Evolutionary conservation across 2,797 vertebrate genomes (phyloP), one percentile per base, ranked within the genome.

Genomic region (Salmo trutta): DNA sequence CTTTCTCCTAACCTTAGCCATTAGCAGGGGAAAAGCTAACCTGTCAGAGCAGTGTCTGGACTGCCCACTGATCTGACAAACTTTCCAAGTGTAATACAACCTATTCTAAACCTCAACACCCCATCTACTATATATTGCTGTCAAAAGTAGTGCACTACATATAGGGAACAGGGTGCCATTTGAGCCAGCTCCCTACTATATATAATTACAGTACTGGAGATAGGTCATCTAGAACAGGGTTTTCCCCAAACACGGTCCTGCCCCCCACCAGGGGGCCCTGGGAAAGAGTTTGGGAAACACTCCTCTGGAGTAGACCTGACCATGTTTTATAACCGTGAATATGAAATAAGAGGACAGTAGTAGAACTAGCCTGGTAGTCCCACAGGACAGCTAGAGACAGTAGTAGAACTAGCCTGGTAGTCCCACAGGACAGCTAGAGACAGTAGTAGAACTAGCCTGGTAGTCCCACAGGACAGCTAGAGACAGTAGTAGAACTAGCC

Each of bases 401-500:
- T 83, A 88, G 81, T 87, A 88, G 82, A 87, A 70, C 81, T 75
- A 78, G 74, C 82, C 83, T 80, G 81, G 77, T 79, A 84, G 78
- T 88, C 79, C 21, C 71, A n/a, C n/a, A n/a, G n/a, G n/a, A n/a
- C n/a, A n/a, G n/a, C n/a, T n/a, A n/a, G n/a, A n/a, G 84, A 73
- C n/a, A 84, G 79, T 83, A 88, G 81, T 87, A 88, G 82, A 87
- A 70, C 81, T 75, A 78, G 74, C 82, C 83, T 80, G 81, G 77
- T 79, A 84, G 78, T 88, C 79, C 21, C 71, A n/a, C n/a, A n/a
- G n/a, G n/a, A n/a, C n/a, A n/a, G n/a, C n/a, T n/a, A n/a, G n/a
- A n/a, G 84, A 73, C n/a, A 84, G 79, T 83, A 88, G 81, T 87
- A 88, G 82, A 87, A 70, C 81, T 75, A 78, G 74, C 82, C 83